A percentile compares a stretch with the other conserved stretches of the same genome.
phyloP scores from a whole-genome alignment of 1,140 invertebrate species.

The Pogonomyrmex barbatus region DNA sequence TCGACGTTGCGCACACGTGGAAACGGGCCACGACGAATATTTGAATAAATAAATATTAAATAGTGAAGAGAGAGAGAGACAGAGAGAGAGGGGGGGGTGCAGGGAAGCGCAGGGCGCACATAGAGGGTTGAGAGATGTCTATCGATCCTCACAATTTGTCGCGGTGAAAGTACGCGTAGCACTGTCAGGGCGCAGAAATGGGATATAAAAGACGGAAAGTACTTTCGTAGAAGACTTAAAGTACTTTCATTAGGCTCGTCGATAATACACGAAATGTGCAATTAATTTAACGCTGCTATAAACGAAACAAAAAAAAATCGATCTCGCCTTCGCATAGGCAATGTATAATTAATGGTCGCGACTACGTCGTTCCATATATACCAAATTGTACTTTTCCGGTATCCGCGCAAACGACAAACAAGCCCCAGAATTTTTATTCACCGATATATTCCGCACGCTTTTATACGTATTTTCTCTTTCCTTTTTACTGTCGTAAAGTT shows the following conservation, averaged over 20 bases:
- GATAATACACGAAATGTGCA: not conserved
- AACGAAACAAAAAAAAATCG: not conserved
- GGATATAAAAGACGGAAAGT: constrained; percentile 24
- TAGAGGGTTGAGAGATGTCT: constrained; percentile 47
- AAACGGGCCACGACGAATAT: constrained; percentile 65
- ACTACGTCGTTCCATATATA: not conserved
- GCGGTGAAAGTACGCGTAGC: constrained; percentile 42
- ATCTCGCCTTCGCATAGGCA: not conserved
- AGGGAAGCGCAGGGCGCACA: constrained; percentile 5
- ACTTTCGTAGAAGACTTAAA: not conserved
- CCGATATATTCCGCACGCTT: not conserved
- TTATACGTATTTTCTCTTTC: too few relatives aligned
- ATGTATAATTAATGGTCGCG: not conserved
- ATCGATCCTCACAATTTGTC: constrained; percentile 66
- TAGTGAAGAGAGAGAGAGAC: constrained; percentile 18
- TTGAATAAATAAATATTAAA: constrained; percentile 70
- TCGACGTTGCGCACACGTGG: constrained; percentile 49
- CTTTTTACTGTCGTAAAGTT: constrained; percentile 26
- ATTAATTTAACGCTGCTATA: not conserved
- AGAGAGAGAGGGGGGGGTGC: not conserved
- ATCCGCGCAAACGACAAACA: not conserved
- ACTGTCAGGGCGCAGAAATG: not conserved
- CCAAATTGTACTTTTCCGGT: not conserved
- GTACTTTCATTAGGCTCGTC: not conserved
- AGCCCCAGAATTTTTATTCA: constrained; percentile 2